Evolutionary conservation across 2,113 vertebrate species (phyloP).

Genomic region (Odocoileus virginianus): DNA sequence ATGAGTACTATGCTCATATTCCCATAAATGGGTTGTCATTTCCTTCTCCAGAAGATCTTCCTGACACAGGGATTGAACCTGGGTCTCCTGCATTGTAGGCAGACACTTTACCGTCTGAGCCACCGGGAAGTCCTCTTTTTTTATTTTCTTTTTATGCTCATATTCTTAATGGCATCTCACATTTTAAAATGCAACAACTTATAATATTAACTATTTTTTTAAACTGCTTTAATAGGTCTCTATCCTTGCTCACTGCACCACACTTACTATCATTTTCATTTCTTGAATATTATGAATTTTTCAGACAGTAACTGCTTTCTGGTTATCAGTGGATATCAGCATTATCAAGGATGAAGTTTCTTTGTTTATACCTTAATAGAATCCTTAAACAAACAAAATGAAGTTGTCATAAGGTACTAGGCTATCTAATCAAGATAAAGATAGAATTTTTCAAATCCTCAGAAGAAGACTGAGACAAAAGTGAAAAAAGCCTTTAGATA

Average conservation of each 20-base stretch:
- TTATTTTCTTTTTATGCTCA: neutral
- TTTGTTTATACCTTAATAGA: neutral
- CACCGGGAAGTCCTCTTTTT: neutral
- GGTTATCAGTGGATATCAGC: neutral
- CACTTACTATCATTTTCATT: neutral
- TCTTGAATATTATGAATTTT: neutral
- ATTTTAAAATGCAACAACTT: neutral
- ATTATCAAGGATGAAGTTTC: neutral
- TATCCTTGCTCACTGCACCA: neutral
- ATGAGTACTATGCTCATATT: neutral
- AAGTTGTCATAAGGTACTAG: neutral
- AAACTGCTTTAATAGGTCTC: neutral
- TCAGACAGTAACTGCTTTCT: neutral
- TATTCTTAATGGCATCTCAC: neutral
- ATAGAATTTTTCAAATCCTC: neutral
- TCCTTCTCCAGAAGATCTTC: neutral
- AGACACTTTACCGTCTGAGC: neutral
- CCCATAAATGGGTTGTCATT: neutral
- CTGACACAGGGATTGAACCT: fast-evolving
- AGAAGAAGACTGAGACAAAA: neutral
- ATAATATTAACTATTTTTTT: neutral
- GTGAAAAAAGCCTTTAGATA: neutral
- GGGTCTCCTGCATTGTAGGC: neutral
- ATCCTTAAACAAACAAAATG: neutral
- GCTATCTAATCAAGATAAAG: neutral